Base-by-base conservation (phyloP, 2,888 invertebrate species). In the Apodemia zela region DNA sequence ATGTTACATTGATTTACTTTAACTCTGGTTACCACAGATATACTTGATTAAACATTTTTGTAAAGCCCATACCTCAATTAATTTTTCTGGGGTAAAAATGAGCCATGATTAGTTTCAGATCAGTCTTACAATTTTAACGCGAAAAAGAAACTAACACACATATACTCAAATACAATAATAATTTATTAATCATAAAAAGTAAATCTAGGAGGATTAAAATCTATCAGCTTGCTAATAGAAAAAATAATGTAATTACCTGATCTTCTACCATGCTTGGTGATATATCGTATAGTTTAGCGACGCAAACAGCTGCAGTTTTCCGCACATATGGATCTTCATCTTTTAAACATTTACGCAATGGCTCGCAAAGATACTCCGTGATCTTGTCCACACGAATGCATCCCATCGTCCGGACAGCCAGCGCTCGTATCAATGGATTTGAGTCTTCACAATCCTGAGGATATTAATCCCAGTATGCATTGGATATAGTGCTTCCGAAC, bases 301-400 rank as follows among this genome's bases (percentile, higher is more conserved):
- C 99, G 84, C 99, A 99, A 15, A 99, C 99, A 1, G 99, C 99
- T 1, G 99, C 99, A 0, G 99, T 99, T 93, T 99, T 99, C 72
- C 99, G 94, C 10, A 98, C 98, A 89, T 98, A 98, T 0, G 98
- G 98, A 89, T 98, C 98, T 81, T 98, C 98, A 84, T 98, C 98
- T 85, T 97, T 97, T 68, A 98, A 90, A 80, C 98, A 98, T 81
- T 98, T 99, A 65, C 99, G 93, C 72, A 99, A 91, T 0, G 99
- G 99, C 81, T 99, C 99, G 85, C 99, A 99, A 54, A 99, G 93
- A 87, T 99, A 99, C 91, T 99, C 99, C 0, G 99, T 99, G 77
- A 99, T 99, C 93, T 99, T 99, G 92, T 99, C 99, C 63, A 99
- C 99, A 15, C 99, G 94, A 80, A 99, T 99, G 85, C 99, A 99